These are phyloP conservation scores for Lepas anatifera DNA, from an alignment of 2,888 invertebrate genomes.

Conservation along the genomic window DNA sequence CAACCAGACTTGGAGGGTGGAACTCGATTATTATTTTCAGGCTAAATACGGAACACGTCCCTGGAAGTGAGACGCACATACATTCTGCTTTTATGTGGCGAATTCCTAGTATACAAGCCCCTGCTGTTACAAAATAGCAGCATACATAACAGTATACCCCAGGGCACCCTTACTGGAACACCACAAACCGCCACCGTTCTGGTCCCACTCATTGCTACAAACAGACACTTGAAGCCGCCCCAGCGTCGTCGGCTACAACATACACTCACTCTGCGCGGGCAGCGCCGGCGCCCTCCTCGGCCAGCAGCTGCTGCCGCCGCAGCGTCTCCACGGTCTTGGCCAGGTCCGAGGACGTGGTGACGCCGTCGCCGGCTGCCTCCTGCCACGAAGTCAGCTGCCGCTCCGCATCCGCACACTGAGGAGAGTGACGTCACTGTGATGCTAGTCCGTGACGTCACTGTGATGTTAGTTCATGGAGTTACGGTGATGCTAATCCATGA, in stretches of 20 bases:
- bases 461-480: too few relatives aligned
- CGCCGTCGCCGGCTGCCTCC: background rate
- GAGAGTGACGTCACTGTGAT: too few relatives aligned
- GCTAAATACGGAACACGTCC: too few relatives aligned
- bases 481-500: too few relatives aligned
- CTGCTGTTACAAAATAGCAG: background rate
- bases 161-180: background rate
- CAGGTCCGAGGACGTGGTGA: background rate
- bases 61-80: too few relatives aligned
- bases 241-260: background rate
- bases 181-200: background rate
- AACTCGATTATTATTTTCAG: too few relatives aligned
- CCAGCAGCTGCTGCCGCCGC: background rate
- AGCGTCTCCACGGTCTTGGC: background rate
- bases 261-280: background rate
- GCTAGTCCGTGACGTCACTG: too few relatives aligned
- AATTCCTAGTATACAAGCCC: background rate
- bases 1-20: too few relatives aligned
- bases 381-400: background rate
- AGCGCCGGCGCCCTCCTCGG: background rate
- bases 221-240: too few relatives aligned
- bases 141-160: background rate
- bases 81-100: background rate
- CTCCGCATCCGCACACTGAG: background rate
- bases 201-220: background rate